Evolutionary conservation across 1,140 invertebrate genomes (phyloP).

Genomic region (Sarcophaga peregrina): DNA sequence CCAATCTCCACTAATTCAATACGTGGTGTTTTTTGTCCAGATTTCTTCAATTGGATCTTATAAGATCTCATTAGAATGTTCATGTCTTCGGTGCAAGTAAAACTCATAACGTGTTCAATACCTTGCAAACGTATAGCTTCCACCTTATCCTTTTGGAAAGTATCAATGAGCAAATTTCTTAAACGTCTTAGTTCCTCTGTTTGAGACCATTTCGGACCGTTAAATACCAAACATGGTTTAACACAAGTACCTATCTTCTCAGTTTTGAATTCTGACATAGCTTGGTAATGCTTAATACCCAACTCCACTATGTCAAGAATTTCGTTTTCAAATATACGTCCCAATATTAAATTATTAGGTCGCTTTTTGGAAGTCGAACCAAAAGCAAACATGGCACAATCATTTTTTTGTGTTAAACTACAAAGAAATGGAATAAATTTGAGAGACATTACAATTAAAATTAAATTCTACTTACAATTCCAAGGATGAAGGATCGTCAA

Average conservation of each 20-base stretch:
- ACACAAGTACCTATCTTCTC: conserved; percentile 83
- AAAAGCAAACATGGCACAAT: conserved; percentile 90
- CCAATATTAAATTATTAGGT: conserved; percentile 91
- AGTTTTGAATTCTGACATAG: conserved; percentile 82
- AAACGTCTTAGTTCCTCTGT: conserved; percentile 83
- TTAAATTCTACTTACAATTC: conserved; percentile 73
- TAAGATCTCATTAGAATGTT: conserved; percentile 89
- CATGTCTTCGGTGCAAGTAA: conserved; percentile 82
- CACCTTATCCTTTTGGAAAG: conserved; percentile 89
- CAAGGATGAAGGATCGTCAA: conserved; percentile 84
- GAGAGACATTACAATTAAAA: not conserved
- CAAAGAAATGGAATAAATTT: conserved; percentile 36
- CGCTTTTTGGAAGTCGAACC: conserved; percentile 94
- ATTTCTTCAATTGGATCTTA: conserved; percentile 91
- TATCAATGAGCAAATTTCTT: conserved; percentile 91
- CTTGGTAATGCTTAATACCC: conserved; percentile 85
- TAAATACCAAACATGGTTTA: conserved; percentile 94
- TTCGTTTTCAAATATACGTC: conserved; percentile 88
- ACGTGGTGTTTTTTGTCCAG: conserved; percentile 84
- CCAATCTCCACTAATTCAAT: conserved; percentile 87
- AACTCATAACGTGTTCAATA: conserved; percentile 91
- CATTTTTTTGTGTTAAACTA: conserved; percentile 84
- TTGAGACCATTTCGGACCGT: conserved; percentile 91
- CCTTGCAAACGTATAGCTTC: conserved; percentile 87
- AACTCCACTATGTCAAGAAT: conserved; percentile 97